phyloP scores from a whole-genome alignment of 2,113 vertebrate species.

The Australoheros scitulus region DNA sequence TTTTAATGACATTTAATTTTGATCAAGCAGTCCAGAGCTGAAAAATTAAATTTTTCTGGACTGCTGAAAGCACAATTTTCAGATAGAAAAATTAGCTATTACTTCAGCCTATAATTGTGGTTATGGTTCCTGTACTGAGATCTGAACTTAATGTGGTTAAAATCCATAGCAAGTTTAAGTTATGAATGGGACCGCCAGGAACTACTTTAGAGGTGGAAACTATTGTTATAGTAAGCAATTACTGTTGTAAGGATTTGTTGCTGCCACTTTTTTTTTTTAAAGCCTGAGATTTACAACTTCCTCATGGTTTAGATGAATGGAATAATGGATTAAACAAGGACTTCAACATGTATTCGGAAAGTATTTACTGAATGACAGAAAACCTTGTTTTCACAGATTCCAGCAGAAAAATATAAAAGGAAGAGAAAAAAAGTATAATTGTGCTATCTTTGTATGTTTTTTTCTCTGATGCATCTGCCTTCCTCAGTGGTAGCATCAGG shows the following conservation, averaged over 20 bases:
- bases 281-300: not conserved
- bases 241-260: not conserved
- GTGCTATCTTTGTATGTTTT: not conserved
- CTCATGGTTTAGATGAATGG: not conserved
- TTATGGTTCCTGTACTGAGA: not conserved
- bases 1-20: too few species aligned
- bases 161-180: conserved; percentile 3
- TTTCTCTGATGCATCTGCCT: not conserved
- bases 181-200: not conserved
- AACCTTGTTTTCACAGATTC: not conserved
- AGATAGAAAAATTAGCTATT: not conserved
- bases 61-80: not conserved
- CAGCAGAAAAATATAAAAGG: not conserved
- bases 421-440: not conserved
- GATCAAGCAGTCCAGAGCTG: too few species aligned
- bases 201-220: not conserved
- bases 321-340: not conserved
- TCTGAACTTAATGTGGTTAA: not conserved
- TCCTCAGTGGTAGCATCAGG: not conserved
- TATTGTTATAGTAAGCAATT: conserved; percentile 1
- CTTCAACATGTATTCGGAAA: not conserved
- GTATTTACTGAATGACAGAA: not conserved
- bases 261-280: not conserved
- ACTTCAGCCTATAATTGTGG: not conserved
- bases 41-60: not conserved